Percentiles rank a stretch among this genome's conserved stretches.
Conservation (phyloP, 2,888 invertebrate genomes). For the Cataglyphis altisquamis region DNA sequence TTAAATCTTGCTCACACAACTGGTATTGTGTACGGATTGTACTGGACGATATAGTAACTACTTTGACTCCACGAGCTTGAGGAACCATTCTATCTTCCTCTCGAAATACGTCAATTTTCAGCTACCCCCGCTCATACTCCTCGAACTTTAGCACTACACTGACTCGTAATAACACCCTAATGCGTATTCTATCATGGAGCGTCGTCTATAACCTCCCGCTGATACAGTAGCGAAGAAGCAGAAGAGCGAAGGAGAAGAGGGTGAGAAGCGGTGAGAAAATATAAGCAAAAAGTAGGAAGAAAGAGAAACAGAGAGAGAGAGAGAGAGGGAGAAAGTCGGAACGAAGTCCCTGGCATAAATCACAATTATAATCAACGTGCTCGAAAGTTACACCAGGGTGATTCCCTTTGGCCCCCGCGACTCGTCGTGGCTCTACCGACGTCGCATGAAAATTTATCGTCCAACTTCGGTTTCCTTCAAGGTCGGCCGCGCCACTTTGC, state of each 20-base stretch:
- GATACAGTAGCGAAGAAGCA: slow-evolving; percentile 31
- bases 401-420: slow-evolving; percentile 71
- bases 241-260: slow-evolving; percentile 24
- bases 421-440: slow-evolving; percentile 66
- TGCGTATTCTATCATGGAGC: slow-evolving; percentile 72
- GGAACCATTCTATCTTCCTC: slow-evolving; percentile 54
- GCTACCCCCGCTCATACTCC: slow-evolving; percentile 49
- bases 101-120: slow-evolving; percentile 38
- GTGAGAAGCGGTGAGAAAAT: neutral
- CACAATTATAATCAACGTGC: slow-evolving; percentile 83
- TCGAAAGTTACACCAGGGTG: slow-evolving; percentile 76
- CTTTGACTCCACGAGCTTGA: slow-evolving; percentile 33
- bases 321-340: slow-evolving; percentile 36
- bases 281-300: slow-evolving; percentile 2
- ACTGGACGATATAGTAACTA: slow-evolving; percentile 29
- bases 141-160: slow-evolving; percentile 68
- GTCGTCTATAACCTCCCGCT: slow-evolving; percentile 52
- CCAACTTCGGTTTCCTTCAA: slow-evolving; percentile 78
- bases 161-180: slow-evolving; percentile 70
- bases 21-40: slow-evolving; percentile 39
- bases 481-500: slow-evolving; percentile 72
- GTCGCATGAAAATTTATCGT: slow-evolving; percentile 80
- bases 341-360: slow-evolving; percentile 74
- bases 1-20: slow-evolving; percentile 23
- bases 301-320: slow-evolving; percentile 46